These are phyloP conservation scores for Epirrhoe tristata DNA, from an alignment of 2,888 invertebrate genomes.

Conservation along the genomic window DNA sequence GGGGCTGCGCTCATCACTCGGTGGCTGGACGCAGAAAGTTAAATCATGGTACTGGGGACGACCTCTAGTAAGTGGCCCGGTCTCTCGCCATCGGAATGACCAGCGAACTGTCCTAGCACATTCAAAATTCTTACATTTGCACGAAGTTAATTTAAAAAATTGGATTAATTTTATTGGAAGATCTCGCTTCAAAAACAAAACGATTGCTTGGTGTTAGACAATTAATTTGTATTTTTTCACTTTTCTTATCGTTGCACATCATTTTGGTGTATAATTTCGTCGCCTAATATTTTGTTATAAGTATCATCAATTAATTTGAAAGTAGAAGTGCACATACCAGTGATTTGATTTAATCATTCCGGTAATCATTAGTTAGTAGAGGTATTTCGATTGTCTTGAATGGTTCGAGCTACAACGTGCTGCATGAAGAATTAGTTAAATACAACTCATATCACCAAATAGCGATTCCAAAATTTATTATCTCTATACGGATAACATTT, in stretches of 20 bases:
- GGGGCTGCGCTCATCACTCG: constrained; percentile 97
- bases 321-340: constrained; percentile 67
- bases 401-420: constrained; percentile 67
- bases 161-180: constrained; percentile 67
- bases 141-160: constrained; percentile 69
- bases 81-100: constrained; percentile 73
- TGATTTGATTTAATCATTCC: constrained; percentile 62
- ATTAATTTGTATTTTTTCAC: constrained; percentile 67
- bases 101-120: constrained; percentile 82
- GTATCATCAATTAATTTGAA: constrained; percentile 58
- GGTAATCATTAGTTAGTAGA: constrained; percentile 77
- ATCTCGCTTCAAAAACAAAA: constrained; percentile 77
- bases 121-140: constrained; percentile 80
- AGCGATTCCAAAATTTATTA: constrained; percentile 47
- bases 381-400: constrained; percentile 67
- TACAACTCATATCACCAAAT: constrained; percentile 51
- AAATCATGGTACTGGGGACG: constrained; percentile 99
- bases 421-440: constrained; percentile 71
- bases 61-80: constrained; percentile 95
- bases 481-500: constrained; percentile 50
- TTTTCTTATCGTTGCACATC: constrained; percentile 78
- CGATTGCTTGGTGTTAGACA: constrained; percentile 80
- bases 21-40: constrained; percentile 98
- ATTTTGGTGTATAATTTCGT: constrained; percentile 74
- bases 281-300: constrained; percentile 60